Evolutionary conservation across 2,113 vertebrate genomes (phyloP).

Genomic region (Clarias gariepinus): DNA sequence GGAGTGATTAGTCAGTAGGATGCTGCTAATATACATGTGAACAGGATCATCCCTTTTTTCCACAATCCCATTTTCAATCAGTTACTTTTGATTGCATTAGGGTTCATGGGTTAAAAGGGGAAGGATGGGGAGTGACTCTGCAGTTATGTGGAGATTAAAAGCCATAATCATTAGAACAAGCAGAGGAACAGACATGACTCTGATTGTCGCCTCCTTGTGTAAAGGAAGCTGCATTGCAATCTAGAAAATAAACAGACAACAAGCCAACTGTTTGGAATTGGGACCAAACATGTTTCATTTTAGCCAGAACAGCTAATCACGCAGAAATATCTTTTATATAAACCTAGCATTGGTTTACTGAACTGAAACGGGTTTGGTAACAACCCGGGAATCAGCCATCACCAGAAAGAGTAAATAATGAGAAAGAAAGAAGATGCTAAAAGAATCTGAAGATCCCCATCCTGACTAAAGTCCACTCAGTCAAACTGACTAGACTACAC

Average conservation of each 20-base stretch:
- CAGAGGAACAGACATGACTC: constrained; percentile 59
- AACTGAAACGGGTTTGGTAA: constrained; percentile 54
- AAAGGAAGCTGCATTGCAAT: constrained; percentile 40
- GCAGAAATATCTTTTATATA: not conserved
- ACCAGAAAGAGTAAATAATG: constrained; percentile 53
- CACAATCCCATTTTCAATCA: constrained; percentile 58
- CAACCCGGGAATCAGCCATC: constrained; percentile 51
- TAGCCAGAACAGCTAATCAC: constrained; percentile 25
- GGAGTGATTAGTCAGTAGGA: not conserved
- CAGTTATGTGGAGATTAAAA: constrained; percentile 57
- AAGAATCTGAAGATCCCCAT: constrained; percentile 60
- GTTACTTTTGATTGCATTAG: constrained; percentile 57
- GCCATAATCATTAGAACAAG: constrained; percentile 58
- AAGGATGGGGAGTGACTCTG: constrained; percentile 48
- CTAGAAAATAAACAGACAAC: constrained; percentile 34
- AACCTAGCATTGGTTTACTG: not conserved
- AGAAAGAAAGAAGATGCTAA: constrained; percentile 40
- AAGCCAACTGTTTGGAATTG: constrained; percentile 11
- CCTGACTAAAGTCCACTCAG: constrained; percentile 68
- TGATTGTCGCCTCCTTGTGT: constrained; percentile 60
- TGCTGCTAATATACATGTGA: not conserved
- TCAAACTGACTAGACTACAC: constrained; percentile 73
- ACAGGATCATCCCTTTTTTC: constrained; percentile 42
- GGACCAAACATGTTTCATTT: constrained; percentile 22
- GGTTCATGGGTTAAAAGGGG: constrained; percentile 66